Evolutionary conservation across 2,113 vertebrate species (phyloP).

Genomic region (Dasyprocta punctata): DNA sequence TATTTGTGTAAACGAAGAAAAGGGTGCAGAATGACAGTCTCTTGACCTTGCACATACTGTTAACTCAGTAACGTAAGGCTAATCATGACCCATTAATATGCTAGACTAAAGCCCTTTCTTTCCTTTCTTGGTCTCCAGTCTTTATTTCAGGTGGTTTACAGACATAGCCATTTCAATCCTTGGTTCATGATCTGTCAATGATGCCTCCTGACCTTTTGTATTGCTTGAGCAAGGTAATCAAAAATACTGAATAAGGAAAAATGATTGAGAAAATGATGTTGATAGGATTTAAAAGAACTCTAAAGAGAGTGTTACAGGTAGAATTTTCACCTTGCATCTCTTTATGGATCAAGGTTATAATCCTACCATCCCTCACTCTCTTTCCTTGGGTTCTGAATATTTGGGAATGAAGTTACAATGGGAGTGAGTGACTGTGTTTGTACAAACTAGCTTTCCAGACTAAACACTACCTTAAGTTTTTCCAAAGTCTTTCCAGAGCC

Average conservation of each 20-base stretch:
- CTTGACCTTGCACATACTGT: background rate
- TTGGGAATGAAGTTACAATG: background rate
- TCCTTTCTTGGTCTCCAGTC: background rate
- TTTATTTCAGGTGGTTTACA: background rate
- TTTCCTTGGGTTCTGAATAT: background rate
- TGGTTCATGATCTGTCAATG: background rate
- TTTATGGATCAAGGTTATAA: background rate
- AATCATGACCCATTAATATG: background rate
- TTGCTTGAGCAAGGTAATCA: background rate
- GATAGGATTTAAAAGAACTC: background rate
- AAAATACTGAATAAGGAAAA: background rate
- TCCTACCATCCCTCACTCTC: background rate
- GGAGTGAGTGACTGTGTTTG: background rate
- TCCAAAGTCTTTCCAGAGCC: conserved; percentile 54
- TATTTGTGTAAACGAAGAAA: background rate
- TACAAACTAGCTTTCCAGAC: conserved; percentile 12
- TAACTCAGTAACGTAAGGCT: background rate
- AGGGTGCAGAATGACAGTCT: background rate
- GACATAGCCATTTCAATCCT: background rate
- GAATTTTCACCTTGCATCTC: background rate
- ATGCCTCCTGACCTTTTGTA: background rate
- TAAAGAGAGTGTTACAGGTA: background rate
- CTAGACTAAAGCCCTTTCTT: background rate
- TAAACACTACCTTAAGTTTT: conserved; percentile 25
- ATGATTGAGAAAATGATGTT: background rate